phyloP scores from a whole-genome alignment of 2,113 vertebrate genomes.

The Corythaeola cristata region DNA sequence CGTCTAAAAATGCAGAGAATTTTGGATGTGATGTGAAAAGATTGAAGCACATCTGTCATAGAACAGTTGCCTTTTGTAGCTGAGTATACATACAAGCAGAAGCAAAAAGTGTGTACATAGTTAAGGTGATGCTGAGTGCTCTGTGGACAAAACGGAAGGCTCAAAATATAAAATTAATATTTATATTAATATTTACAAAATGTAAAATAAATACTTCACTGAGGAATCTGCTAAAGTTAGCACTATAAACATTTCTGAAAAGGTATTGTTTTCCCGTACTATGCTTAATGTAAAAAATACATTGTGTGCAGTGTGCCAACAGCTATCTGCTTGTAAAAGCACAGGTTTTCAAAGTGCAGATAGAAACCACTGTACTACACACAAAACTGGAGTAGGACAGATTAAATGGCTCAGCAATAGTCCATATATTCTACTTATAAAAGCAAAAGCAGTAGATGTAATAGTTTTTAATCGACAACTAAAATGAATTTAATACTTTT shows the following conservation, averaged over 20 bases:
- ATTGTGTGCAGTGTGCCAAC: not conserved
- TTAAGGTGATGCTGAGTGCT: not conserved
- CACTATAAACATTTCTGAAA: not conserved
- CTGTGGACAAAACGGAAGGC: not conserved
- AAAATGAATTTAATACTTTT: slow-evolving; percentile 13
- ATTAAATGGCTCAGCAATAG: not conserved
- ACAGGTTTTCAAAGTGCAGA: not conserved
- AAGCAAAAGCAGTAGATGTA: not conserved
- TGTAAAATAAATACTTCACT: not conserved
- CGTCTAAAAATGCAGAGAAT: not conserved
- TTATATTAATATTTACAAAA: not conserved
- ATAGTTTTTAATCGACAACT: slow-evolving; percentile 1
- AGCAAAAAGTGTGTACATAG: not conserved
- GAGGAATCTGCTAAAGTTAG: not conserved
- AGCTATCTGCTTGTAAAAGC: not conserved
- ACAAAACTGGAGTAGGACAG: not conserved
- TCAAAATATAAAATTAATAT: not conserved
- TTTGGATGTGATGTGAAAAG: not conserved
- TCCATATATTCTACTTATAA: not conserved
- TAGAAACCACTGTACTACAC: not conserved
- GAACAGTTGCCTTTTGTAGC: not conserved
- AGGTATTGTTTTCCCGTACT: not conserved
- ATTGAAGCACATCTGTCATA: not conserved
- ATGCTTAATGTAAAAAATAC: not conserved
- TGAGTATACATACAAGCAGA: not conserved